Base-by-base conservation (phyloP, 2,113 vertebrate genomes). In the Cheirogaleus medius region DNA sequence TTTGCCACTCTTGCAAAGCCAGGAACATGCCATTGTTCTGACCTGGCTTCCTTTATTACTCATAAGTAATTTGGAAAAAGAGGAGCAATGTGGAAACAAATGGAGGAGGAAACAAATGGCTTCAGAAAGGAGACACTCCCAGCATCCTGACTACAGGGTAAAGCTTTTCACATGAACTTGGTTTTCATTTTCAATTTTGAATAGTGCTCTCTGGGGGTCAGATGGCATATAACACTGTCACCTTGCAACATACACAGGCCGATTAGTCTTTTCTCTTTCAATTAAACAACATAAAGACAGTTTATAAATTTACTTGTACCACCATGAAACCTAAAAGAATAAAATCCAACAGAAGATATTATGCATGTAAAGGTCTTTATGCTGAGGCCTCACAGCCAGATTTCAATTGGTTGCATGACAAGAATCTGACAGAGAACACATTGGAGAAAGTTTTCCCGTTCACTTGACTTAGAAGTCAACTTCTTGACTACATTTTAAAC, bases 51-150 rank as follows among this genome's bases (percentile, higher is more conserved):
- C 87, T 97, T 86, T 87, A 76, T 93, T 95, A 94, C 80, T 97
- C 96, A 97, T 76, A 90, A 94, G 47, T 69, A 64, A 89, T 63
- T 63, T 93, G 96, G 87, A 49, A 91, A 95, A 95, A 82, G 84
- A 92, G 89, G 64, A 90, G 73, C 77, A 73, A 18, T 4, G 5
- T 94, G 88, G 96, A 96, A 96, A 84, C 56, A 91, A 78, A 60
- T 8, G 37, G 49, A 95, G 78, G n/a, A 95, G 71, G 74, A 78
- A 78, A 47, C 52, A 81, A 77, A 10, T 7, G 14, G 82, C 73
- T 80, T 44, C 44, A 47, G 56, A 85, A 87, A 91, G 60, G 73
- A 77, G 74, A 60, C 88, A 69, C 32, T 71, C 56, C 88, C 68
- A 47, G 89, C 82, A 73, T 54, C 49, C 86, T 23, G 32, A 60